These are phyloP conservation scores for Tipula vernalis DNA, from an alignment of 2,888 invertebrate species.

Conservation along the genomic window DNA sequence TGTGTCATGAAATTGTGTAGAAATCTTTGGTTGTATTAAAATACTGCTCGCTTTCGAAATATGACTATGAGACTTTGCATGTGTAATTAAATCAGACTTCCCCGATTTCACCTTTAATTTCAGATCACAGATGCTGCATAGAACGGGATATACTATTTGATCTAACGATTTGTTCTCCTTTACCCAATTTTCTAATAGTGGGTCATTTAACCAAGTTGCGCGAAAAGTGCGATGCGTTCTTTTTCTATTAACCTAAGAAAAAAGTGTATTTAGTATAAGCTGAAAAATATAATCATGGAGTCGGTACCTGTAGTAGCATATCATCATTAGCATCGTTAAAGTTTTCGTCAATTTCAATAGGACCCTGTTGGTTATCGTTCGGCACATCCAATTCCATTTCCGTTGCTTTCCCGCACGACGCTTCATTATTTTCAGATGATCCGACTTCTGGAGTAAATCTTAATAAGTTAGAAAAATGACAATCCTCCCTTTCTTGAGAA, in stretches of 20 bases:
- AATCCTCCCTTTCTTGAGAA: too few species aligned
- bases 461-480: too few species aligned
- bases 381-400: too few species aligned
- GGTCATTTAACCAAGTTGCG: not conserved
- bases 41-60: not conserved
- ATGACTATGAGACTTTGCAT: not conserved
- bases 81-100: not conserved
- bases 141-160: not conserved
- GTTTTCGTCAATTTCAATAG: too few species aligned
- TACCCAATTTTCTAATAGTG: not conserved
- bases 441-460: too few species aligned
- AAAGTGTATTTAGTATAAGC: too few species aligned
- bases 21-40: not conserved
- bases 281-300: too few species aligned
- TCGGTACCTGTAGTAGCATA: too few species aligned
- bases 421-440: too few species aligned
- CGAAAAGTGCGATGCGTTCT: not conserved
- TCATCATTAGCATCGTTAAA: too few species aligned
- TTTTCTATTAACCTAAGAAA: not conserved
- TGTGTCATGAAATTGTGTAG: not conserved
- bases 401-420: too few species aligned
- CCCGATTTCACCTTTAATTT: not conserved
- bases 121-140: not conserved
- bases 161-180: not conserved
- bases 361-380: too few species aligned